phyloP scores from a whole-genome alignment of 2,888 invertebrate genomes.

The Pseudococcus viburni region DNA sequence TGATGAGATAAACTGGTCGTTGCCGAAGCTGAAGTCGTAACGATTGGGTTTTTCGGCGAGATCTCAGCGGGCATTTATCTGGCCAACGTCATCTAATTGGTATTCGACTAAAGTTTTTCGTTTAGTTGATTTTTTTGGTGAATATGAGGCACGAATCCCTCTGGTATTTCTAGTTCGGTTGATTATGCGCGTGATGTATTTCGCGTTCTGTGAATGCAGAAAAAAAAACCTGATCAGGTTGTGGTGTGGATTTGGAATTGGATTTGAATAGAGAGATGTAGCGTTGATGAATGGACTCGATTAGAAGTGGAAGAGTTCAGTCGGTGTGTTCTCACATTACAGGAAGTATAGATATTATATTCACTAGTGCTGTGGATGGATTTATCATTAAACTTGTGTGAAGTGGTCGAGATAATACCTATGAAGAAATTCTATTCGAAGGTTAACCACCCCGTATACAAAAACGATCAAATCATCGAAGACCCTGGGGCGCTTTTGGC shows the following conservation, averaged over 20 bases:
- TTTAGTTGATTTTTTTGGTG: constrained; percentile 8
- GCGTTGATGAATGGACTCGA: constrained; percentile 22
- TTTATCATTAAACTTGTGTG: neutral
- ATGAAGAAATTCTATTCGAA: neutral
- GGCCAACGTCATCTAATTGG: neutral
- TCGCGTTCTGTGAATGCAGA: neutral
- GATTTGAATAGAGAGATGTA: constrained; percentile 3
- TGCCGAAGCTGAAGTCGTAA: neutral
- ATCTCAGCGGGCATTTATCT: neutral
- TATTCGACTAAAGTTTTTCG: neutral
- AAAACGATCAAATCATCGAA: neutral
- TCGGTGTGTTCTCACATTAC: neutral
- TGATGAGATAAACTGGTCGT: neutral
- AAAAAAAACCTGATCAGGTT: neutral
- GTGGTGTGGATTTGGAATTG: neutral
- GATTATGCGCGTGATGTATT: neutral
- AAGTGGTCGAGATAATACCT: neutral
- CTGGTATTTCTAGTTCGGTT: constrained; percentile 2
- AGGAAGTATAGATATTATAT: neutral
- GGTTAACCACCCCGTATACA: neutral
- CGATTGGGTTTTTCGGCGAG: neutral
- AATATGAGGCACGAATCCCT: neutral
- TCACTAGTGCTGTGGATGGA: neutral
- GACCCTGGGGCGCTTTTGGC: neutral
- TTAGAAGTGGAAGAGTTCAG: neutral